Base-by-base conservation (phyloP, 2,113 vertebrate species). In the Channa maculata region DNA sequence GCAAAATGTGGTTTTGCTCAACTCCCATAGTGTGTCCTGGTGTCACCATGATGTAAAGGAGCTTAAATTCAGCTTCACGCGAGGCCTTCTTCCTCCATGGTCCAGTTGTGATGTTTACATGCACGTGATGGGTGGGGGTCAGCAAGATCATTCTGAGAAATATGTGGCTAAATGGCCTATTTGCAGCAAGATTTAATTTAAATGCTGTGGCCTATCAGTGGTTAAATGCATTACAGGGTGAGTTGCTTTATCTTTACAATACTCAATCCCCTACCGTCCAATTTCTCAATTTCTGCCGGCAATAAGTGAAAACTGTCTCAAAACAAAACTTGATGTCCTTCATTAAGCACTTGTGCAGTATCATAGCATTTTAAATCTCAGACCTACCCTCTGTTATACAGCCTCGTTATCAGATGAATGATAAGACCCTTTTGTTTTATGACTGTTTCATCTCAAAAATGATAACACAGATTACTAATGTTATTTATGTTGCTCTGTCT, bases 251-350 rank as follows among this genome's bases (percentile, higher is more conserved):
- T 60, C 14, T 11, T 66, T 46, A 48, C 33, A 8, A 37, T 33
- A 54, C 60, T 64, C 5, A 71, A 55, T 62, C 39, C 1, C 37
- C 39, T 44, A 36, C 77, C 58, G 43, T 83, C 77, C 65, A 0
- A 39, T 45, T 57, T 55, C 0, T 12, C 34, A 5, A 0, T 66
- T 38, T 43, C 1, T n/a, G 4, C 57, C 52, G 12, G 45, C 1
- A 3, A 63, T 37, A 0, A 9, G n/a, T 54, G 6, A 77, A 24
- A 77, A 36, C 59, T 3, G n/a, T 37, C 8, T 0, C 8, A 0
- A 38, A 69, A 15, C 10, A 49, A 15, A 53, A 7, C 41, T 24
- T 58, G 24, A 14, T 6, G 0, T 24, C 24, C 5, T 14, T 8
- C 4, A 54, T 62, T 36, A 33, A 43, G 5, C 37, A 11, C 14